These are phyloP conservation scores for Python bivittatus DNA, from an alignment of 2,113 vertebrate species.

Conservation along the genomic window DNA sequence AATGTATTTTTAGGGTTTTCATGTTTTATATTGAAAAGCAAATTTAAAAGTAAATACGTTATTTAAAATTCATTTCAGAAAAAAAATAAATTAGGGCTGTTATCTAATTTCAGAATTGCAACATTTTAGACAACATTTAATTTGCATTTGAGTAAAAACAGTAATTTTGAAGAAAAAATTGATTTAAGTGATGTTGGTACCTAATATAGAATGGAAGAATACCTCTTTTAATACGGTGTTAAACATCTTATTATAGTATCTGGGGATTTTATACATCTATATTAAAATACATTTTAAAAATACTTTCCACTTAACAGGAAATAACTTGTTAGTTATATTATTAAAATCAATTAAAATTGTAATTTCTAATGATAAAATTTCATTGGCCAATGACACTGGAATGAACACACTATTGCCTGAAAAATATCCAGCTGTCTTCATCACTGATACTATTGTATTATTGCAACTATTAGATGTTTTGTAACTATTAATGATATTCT, in stretches of 20 bases:
- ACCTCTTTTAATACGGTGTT: neutral
- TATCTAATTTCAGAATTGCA: neutral
- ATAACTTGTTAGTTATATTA: neutral
- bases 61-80: neutral
- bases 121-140: neutral
- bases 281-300: neutral
- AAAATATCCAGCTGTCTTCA: neutral
- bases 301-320: neutral
- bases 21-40: neutral
- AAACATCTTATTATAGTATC: neutral
- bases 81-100: neutral
- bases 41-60: neutral
- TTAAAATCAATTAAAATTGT: neutral
- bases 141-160: neutral
- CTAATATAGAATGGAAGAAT: neutral
- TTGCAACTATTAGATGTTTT: conserved; percentile 24
- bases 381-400: neutral
- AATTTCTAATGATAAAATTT: neutral
- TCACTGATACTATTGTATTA: conserved; percentile 1
- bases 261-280: neutral
- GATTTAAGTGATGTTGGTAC: neutral
- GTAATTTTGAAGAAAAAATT: neutral
- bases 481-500: conserved; percentile 30
- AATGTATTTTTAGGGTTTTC: neutral
- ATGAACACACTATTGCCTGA: neutral